Evolutionary conservation across 2,888 invertebrate genomes (phyloP).

Genomic region (Thecophora atra): DNA sequence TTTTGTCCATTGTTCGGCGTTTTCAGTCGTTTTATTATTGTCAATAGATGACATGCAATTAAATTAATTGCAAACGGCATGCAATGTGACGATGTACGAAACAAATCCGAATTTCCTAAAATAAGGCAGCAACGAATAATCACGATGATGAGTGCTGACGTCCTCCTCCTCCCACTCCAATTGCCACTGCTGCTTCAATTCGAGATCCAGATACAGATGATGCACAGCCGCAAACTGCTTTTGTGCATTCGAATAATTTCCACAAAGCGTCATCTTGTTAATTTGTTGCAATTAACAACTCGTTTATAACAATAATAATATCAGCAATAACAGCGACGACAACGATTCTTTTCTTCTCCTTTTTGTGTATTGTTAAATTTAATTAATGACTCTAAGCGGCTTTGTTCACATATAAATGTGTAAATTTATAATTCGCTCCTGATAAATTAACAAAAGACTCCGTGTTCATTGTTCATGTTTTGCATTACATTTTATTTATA

Average conservation of each 20-base stretch:
- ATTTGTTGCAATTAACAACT: constrained; percentile 28
- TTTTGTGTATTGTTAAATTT: background rate
- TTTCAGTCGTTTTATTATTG: background rate
- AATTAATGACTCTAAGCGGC: constrained; percentile 11
- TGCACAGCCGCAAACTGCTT: background rate
- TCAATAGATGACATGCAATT: constrained; percentile 36
- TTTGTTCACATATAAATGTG: background rate
- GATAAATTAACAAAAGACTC: no score
- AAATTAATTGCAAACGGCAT: constrained; percentile 32
- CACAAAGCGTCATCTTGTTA: constrained; percentile 8
- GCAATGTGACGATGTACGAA: constrained; percentile 10
- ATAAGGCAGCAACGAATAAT: background rate
- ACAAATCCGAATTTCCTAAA: background rate
- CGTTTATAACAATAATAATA: background rate
- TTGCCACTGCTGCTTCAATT: background rate
- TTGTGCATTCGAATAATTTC: background rate
- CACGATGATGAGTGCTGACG: background rate
- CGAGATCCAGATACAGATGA: constrained; percentile 7
- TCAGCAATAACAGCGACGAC: no score
- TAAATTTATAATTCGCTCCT: no score
- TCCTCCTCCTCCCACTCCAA: background rate
- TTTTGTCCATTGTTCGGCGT: background rate
- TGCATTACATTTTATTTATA: no score
- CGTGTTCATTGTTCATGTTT: no score
- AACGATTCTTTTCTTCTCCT: background rate